Evolutionary conservation across 2,797 vertebrate genomes (phyloP), one percentile per base, ranked within the genome.

Genomic region (Muscicapa comitata): DNA sequence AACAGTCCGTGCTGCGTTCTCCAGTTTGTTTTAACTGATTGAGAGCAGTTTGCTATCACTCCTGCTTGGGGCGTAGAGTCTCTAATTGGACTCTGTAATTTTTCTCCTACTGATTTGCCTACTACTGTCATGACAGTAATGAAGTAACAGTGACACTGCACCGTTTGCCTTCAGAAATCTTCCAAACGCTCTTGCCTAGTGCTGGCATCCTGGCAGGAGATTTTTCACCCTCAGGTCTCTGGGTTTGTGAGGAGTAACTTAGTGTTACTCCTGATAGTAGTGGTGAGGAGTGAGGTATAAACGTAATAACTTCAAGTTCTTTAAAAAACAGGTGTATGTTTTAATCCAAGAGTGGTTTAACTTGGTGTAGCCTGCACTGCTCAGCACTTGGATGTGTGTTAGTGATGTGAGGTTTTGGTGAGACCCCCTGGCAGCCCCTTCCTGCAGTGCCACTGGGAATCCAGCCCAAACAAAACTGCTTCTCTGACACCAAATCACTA

Each of bases 111-210:
- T 77, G 75, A 53, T 68, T 48, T 50, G 13, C 35, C 76, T 14
- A 20, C 76, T 78, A 2, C 54, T 53, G 35, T 42, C 66, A 28
- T 0, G 24, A 35, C 59, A 62, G 48, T 14, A 51, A 17, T 7
- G 63, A 43, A 67, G 29, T 37, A 21, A 24, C 10, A 5, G 75
- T 1, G 13, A 29, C 43, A 9, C 35, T 50, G 85, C 78, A 83
- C 35, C 33, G 51, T 57, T 53, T 66, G 18, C 55, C 43, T 70
- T 57, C 54, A 42, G 5, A 75, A 71, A 17, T 5, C 54, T 48
- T 38, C 42, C 70, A 43, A 17, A 62, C 0, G 1, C 31, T 81
- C 42, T 48, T 2, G 0, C 13, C 35, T 6, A 1, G 3, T 16
- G 9, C 23, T 55, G 62, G 55, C 42, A 31, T 58, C 59, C 67